Conservation (phyloP, 2,113 vertebrate genomes). For the Cyanoramphus novaezelandiae region DNA sequence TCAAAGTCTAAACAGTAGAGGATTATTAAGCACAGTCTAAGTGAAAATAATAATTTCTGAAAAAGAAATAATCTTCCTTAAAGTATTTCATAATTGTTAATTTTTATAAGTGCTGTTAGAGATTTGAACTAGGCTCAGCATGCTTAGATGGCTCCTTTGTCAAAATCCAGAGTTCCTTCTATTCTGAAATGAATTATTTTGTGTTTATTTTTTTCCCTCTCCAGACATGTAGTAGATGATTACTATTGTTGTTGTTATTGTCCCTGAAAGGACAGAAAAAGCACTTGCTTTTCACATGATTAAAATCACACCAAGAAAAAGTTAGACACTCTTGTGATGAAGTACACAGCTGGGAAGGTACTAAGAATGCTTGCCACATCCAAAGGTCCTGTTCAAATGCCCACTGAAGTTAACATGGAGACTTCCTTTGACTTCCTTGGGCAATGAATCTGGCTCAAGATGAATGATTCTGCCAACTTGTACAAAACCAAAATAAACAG, state of each 20-base stretch:
- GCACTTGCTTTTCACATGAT: background rate
- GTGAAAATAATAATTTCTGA: background rate
- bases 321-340: background rate
- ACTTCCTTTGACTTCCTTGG: conserved; percentile 12
- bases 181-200: background rate
- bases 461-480: background rate
- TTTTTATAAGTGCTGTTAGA: background rate
- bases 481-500: background rate
- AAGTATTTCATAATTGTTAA: background rate
- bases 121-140: background rate
- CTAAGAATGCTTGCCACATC: background rate
- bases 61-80: background rate
- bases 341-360: background rate
- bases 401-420: background rate
- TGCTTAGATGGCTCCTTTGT: background rate
- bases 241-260: background rate
- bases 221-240: background rate
- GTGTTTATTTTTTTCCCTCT: background rate
- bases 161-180: background rate
- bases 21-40: background rate
- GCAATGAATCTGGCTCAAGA: background rate
- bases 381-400: background rate
- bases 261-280: background rate
- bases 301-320: background rate
- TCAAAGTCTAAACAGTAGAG: background rate